A percentile compares a stretch with the other conserved stretches of the same genome.
phyloP scores from a whole-genome alignment of 2,888 invertebrate genomes.

The Nebria brevicollis region DNA sequence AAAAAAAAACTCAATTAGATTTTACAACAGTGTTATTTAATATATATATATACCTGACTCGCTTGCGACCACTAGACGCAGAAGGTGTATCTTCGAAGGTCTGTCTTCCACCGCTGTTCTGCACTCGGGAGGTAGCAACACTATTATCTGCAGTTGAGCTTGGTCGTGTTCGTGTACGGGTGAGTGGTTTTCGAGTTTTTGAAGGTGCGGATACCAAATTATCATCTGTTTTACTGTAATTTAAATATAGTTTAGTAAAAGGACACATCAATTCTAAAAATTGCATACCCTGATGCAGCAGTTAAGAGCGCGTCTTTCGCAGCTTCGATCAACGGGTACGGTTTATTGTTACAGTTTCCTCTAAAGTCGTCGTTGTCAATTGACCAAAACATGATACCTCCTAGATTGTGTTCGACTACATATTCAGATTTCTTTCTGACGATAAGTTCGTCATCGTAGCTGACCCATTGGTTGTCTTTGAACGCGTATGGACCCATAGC shows the following conservation, averaged over 20 bases:
- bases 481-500: slow-evolving; percentile 92
- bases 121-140: slow-evolving; percentile 51
- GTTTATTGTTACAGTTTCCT: slow-evolving; percentile 85
- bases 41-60: slow-evolving; percentile 24
- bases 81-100: slow-evolving; percentile 33
- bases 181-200: slow-evolving; percentile 58
- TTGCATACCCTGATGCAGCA: slow-evolving; percentile 71
- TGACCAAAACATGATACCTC: slow-evolving; percentile 94
- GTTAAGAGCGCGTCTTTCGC: slow-evolving; percentile 83
- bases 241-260: slow-evolving; percentile 8
- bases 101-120: slow-evolving; percentile 53
- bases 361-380: slow-evolving; percentile 95
- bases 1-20: neutral
- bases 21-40: neutral
- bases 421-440: slow-evolving; percentile 85
- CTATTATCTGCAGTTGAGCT: slow-evolving; percentile 51
- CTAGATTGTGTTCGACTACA: slow-evolving; percentile 83
- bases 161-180: slow-evolving; percentile 54
- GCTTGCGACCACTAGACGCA: slow-evolving; percentile 24
- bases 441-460: slow-evolving; percentile 88
- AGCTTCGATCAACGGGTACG: slow-evolving; percentile 91
- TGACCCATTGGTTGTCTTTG: slow-evolving; percentile 91
- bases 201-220: slow-evolving; percentile 58
- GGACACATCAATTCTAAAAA: neutral
- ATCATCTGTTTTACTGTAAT: slow-evolving; percentile 58